Evolutionary conservation across 1,140 invertebrate species (phyloP).

Genomic region (Drosophila rufa): DNA sequence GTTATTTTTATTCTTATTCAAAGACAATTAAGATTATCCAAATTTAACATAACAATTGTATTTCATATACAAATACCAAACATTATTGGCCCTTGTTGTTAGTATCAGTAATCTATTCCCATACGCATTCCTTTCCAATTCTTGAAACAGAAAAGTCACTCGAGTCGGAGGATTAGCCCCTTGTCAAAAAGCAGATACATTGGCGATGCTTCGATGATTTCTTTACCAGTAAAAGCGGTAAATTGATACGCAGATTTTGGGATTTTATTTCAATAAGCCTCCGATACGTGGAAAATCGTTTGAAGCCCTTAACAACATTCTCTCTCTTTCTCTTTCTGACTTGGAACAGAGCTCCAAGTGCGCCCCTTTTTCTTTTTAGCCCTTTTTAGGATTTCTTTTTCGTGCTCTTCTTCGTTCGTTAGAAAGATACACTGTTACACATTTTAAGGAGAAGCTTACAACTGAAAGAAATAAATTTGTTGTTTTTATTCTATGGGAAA

Average conservation of each 20-base stretch:
- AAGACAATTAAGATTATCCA: not conserved
- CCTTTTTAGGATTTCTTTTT: constrained; percentile 44
- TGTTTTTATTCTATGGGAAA: too few species aligned
- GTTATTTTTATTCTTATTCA: not conserved
- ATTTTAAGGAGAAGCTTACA: too few species aligned
- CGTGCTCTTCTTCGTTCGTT: constrained; percentile 14
- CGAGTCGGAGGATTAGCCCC: constrained; percentile 24
- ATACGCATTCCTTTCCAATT: constrained; percentile 2
- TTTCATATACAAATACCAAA: not conserved
- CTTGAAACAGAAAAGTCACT: constrained; percentile 10
- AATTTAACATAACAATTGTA: not conserved
- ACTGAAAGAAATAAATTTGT: too few species aligned
- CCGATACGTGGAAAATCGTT: constrained; percentile 62
- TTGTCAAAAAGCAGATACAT: constrained; percentile 13
- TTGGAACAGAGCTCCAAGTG: constrained; percentile 21
- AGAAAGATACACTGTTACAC: constrained; percentile 7
- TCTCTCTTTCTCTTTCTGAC: constrained; percentile 25
- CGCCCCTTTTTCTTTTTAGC: constrained; percentile 37
- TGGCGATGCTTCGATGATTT: constrained; percentile 40
- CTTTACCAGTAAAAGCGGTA: constrained; percentile 46
- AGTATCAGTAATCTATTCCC: constrained; percentile 15
- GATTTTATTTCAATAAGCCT: constrained; percentile 51
- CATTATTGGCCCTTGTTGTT: not conserved
- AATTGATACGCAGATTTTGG: constrained; percentile 70
- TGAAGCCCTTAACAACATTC: constrained; percentile 38